A percentile compares a stretch with the other conserved stretches of the same genome.
These are phyloP conservation scores for Neolamprologus modestus DNA, from an alignment of 2,113 vertebrate genomes.

Conservation along the genomic window DNA sequence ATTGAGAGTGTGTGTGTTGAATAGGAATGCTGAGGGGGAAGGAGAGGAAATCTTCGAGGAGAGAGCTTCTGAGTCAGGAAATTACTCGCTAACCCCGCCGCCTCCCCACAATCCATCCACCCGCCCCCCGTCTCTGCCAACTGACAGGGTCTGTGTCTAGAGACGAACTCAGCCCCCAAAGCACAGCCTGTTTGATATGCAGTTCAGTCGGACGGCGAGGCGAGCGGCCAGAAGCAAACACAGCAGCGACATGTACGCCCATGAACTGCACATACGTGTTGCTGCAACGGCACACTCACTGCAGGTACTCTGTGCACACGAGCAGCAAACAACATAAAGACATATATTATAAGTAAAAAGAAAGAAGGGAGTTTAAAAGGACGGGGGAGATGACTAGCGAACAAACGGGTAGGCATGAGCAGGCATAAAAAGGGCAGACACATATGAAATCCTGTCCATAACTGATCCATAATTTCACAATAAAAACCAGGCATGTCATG, in stretches of 20 bases:
- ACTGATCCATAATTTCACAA: neutral
- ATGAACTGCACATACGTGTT: neutral
- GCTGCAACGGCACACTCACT: neutral
- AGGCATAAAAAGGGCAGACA: neutral
- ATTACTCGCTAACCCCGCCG: slow-evolving; percentile 27
- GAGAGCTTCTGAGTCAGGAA: slow-evolving; percentile 49
- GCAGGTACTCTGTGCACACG: neutral
- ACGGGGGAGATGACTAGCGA: neutral
- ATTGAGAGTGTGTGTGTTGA: slow-evolving; percentile 25
- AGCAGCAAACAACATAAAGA: neutral
- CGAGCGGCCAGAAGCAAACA: slow-evolving; percentile 13
- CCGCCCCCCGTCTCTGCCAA: neutral
- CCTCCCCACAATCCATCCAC: neutral
- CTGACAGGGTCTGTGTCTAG: slow-evolving; percentile 36
- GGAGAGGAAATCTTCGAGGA: slow-evolving; percentile 40
- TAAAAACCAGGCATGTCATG: neutral
- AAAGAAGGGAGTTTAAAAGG: neutral
- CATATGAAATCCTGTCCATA: neutral
- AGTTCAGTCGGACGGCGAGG: slow-evolving; percentile 7
- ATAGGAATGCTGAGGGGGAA: slow-evolving; percentile 22
- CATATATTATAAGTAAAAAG: neutral
- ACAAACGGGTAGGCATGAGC: neutral
- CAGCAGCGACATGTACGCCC: neutral
- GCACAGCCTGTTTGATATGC: slow-evolving; percentile 61
- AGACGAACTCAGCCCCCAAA: slow-evolving; percentile 22